Base-by-base conservation (phyloP, 64 coral and sea anemone species). In the Cladopsammia gracilis region DNA sequence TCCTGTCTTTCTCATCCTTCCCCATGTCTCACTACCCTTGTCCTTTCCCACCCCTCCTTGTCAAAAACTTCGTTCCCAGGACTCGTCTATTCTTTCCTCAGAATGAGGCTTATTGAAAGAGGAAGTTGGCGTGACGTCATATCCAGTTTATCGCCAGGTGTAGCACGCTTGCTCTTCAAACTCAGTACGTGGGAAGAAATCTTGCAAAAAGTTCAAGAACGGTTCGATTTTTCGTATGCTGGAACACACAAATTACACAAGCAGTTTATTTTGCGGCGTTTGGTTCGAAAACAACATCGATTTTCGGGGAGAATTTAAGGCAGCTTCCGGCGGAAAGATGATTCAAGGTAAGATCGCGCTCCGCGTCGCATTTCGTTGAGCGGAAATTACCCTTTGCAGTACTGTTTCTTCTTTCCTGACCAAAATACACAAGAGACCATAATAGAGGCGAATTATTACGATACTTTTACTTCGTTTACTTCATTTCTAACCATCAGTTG, bases 71-170 rank as follows among this genome's bases (percentile, higher is more conserved):
- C 18, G 66, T 70, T 70, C 66, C 66, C 66, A 70, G 66, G 26
- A 11, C 70, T 4, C 10, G 16, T 15, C 26, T 43, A 7, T 45
- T 6, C 34, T 26, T 45, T 20, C 72, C 14, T 75, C 72, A 45
- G 16, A 75, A 43, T 43, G 72, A 75, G 72, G 13, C 72, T 19
- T 12, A 72, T 22, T 25, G 47, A 69, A 49, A 86, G 86, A 93
- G 95, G 95, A 96, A 96, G 95, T 96, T 75, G 71, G 59, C 50
- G 64, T 96, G 95, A 96, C 95, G 95, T 96, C 95, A 93, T 82
- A 96, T 93, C 85, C 85, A 93, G 95, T 96, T 91, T 86, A 79
- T 73, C 8, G 91, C 95, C 95, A 96, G 95, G 95, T 96, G 91
- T 85, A 62, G 86, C 93, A 95, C 90, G 90, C 79, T 96, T 96